Base-by-base conservation (phyloP, 1,140 invertebrate species). In the Zaprionus ornatus region DNA sequence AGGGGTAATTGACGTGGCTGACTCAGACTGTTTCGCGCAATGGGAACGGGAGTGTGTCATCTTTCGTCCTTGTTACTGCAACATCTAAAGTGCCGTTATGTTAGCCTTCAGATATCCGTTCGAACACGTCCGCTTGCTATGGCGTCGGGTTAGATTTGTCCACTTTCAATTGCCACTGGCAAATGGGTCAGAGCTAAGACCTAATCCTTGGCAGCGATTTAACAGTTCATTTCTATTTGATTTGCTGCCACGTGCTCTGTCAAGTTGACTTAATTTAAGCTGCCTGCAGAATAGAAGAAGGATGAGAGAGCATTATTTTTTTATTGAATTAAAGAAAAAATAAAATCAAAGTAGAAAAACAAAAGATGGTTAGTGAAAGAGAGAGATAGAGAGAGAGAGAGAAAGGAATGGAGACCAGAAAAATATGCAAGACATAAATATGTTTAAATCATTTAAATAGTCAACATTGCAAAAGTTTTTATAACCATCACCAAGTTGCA, bases 1-100 rank as follows among this genome's bases (percentile, higher is more conserved):
- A 65, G 45, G 62, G 65, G 68, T 82, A 82, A 87, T 85, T 85
- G 79, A 77, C 74, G 73, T 57, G 60, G 57, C 74, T 57, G 65
- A 56, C 72, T 87, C 66, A 55, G 69, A 60, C 61, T 76, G 42
- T 27, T 19, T 13, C 54, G 13, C 6, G 2, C 27, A 70, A 21
- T 55, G 7, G 50, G 4, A 23, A 25, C 50, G 29, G 29, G 61
- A 52, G 48, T 65, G 61, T 40, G 40, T 61, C 68, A 66, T 61
- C 59, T 70, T 64, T 42, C 23, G 60, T 29, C 29, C 15, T 62
- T 57, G 21, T 65, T 13, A 13, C 27, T 19, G 42, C 4, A 12
- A 27, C 9, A 7, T 21, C 45, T 72, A n/a, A 42, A n/a, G 21
- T 66, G 17, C 2, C 29, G 29, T 61, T 66, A 52, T 55, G 29